phyloP scores from a whole-genome alignment of 2,888 invertebrate genomes.

The Tipula confusa region DNA sequence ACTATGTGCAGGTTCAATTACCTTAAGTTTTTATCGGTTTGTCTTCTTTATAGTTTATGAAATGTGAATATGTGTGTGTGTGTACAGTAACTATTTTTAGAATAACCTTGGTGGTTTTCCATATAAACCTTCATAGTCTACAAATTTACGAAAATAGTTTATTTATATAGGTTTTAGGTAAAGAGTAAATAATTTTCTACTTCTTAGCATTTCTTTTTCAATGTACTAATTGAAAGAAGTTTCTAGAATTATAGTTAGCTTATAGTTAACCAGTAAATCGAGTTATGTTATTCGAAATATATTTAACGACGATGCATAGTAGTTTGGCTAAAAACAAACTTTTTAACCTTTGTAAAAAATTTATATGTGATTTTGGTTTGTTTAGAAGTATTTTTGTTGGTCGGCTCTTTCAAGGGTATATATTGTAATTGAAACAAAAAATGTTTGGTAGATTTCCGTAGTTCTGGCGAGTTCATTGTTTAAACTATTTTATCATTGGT shows the following conservation, averaged over 20 bases:
- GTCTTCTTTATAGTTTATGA: background rate
- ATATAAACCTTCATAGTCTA: background rate
- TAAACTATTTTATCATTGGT: too few relatives aligned
- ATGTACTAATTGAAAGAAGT: background rate
- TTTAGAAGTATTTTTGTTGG: background rate
- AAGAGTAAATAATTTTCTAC: background rate
- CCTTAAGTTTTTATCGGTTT: background rate
- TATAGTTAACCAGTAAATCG: background rate
- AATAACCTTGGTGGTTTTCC: background rate
- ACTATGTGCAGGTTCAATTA: background rate
- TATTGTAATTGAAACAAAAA: too few relatives aligned
- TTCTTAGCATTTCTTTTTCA: background rate
- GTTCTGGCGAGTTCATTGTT: too few relatives aligned
- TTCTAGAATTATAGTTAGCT: background rate
- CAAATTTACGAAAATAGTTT: background rate
- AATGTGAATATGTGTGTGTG: too few relatives aligned
- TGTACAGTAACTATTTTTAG: background rate
- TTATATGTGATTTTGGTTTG: background rate
- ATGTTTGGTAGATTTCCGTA: background rate
- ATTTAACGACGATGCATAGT: too few relatives aligned
- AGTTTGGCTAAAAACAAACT: too few relatives aligned
- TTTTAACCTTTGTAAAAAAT: background rate
- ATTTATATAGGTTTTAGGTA: background rate
- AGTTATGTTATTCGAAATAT: too few relatives aligned
- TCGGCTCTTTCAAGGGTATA: background rate